These are phyloP conservation scores for Ctena decussata DNA, from an alignment of 2,888 invertebrate genomes.

Conservation along the genomic window DNA sequence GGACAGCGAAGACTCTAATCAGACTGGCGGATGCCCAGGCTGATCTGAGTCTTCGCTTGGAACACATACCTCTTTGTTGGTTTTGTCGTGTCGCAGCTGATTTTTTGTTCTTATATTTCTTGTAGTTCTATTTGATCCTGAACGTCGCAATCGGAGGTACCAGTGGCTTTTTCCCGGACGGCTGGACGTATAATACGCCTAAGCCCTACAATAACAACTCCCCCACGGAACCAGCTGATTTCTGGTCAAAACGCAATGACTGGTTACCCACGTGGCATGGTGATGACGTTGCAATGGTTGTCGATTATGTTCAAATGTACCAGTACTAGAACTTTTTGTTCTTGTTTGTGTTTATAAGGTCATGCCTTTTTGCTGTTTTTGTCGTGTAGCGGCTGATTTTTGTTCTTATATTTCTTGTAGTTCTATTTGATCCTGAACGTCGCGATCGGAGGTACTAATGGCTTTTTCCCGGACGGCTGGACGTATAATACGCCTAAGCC, in stretches of 20 bases:
- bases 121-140: constrained; percentile 87
- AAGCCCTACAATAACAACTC: constrained; percentile 92
- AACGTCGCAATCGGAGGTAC: constrained; percentile 82
- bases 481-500: constrained; percentile 89
- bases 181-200: constrained; percentile 66
- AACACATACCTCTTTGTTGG: too few species aligned
- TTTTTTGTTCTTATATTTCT: constrained; percentile 10
- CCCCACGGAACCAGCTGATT: constrained; percentile 86
- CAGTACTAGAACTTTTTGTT: constrained; percentile 55
- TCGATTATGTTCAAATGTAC: constrained; percentile 91
- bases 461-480: constrained; percentile 84
- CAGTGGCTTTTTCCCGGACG: constrained; percentile 86
- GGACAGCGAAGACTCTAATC: too few species aligned
- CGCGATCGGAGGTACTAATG: constrained; percentile 84
- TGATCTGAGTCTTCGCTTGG: too few species aligned
- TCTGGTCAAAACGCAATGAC: constrained; percentile 89
- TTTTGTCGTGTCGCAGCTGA: too few species aligned
- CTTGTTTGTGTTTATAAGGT: too few species aligned
- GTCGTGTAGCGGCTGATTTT: too few species aligned
- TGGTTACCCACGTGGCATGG: constrained; percentile 91
- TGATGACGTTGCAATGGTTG: constrained; percentile 88
- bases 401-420: constrained; percentile 87
- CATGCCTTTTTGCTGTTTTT: too few species aligned
- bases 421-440: constrained; percentile 81
- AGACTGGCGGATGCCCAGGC: too few species aligned